Base-by-base conservation (phyloP, 2,888 invertebrate genomes). In the Villa cingulata region DNA sequence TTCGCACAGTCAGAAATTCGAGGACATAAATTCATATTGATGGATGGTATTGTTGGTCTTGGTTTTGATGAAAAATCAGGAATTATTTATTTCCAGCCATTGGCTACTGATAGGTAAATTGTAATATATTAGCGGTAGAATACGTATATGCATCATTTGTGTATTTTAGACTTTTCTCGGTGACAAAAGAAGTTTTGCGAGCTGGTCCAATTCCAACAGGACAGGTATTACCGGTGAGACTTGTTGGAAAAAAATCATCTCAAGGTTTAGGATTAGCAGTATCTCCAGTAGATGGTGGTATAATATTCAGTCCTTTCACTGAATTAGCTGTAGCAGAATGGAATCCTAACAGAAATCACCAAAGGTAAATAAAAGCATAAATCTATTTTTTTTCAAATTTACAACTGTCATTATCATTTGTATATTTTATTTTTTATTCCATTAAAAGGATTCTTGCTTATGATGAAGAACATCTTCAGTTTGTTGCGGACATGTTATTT, bases 211-310 rank as follows among this genome's bases (percentile, higher is more conserved):
- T 78, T 2, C 76, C 80, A 0, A 78, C 79, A 55, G 80, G 79
- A 36, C 76, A 81, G 40, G 78, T 80, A 53, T 64, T 88, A 45
- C 86, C 86, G 1, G 81, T 88, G 0, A 77, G 79, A 52, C 70
- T 87, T 41, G 83, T 86, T 15, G 88, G 88, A 0, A 81, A 80
- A 59, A 88, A 89, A 65, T 85, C 87, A 0, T 88, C 88, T 0
- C 87, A 87, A 64, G 87, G 88, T 5, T 73, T 88, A 9, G 83
- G 83, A 0, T 59, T 88, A 18, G 75, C 81, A 0, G 76, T 86
- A 1, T 82, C 86, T 54, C 79, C 80, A 0, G 70, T 73, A 0
- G 85, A 85, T 55, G 82, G 85, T 51, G 80, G 82, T 36, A 74
- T 89, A 47, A 72, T 82, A 55, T 88, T 88, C 66, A 80, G 86